These are phyloP conservation scores for Micromys minutus DNA, from an alignment of 2,113 vertebrate species.

Conservation along the genomic window DNA sequence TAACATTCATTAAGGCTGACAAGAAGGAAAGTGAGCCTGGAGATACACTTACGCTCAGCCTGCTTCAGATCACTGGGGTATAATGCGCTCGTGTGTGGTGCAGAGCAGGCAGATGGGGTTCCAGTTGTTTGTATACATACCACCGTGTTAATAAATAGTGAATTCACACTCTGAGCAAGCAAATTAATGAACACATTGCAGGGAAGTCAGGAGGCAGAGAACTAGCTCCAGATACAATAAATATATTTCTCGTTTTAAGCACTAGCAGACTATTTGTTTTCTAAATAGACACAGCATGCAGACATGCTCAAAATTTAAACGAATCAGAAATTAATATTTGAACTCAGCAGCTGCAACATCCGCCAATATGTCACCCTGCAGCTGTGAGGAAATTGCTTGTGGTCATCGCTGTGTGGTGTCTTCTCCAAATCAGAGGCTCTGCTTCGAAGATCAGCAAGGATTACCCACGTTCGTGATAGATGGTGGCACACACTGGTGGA, in stretches of 20 bases:
- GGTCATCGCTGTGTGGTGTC: constrained; percentile 55
- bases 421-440: constrained; percentile 55
- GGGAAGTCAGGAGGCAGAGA: background rate
- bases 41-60: background rate
- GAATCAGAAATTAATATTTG: constrained; percentile 67
- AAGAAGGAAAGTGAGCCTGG: constrained; percentile 14
- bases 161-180: constrained; percentile 55
- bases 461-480: constrained; percentile 62
- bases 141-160: constrained; percentile 32
- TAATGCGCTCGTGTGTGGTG: background rate
- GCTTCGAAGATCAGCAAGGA: constrained; percentile 52
- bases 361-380: constrained; percentile 52
- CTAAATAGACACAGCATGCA: constrained; percentile 56
- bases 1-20: constrained; percentile 43
- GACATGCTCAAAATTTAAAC: constrained; percentile 60
- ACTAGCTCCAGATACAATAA: constrained; percentile 52
- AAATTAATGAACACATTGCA: constrained; percentile 62
- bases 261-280: constrained; percentile 50
- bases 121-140: background rate
- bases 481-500: constrained; percentile 59
- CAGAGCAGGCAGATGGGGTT: constrained; percentile 5
- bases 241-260: constrained; percentile 49
- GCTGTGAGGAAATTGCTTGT: constrained; percentile 66
- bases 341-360: constrained; percentile 55
- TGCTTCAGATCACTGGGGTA: background rate